phyloP scores from a whole-genome alignment of 2,113 vertebrate genomes.

The Oceanites oceanicus region DNA sequence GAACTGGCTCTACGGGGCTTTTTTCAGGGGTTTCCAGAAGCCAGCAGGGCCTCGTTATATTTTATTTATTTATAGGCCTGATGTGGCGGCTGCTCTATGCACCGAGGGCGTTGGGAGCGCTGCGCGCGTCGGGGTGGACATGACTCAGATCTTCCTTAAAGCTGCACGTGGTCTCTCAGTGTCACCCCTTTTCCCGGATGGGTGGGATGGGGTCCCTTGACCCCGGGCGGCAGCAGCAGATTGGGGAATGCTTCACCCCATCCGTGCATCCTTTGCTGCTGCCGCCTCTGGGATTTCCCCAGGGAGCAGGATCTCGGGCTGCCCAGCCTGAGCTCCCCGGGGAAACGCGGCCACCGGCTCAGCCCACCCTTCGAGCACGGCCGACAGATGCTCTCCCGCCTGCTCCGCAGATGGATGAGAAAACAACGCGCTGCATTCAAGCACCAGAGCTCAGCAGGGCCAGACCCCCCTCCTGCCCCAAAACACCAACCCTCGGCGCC shows the following conservation, averaged over 20 bases:
- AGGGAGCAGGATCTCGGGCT: neutral
- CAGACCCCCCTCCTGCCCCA: neutral
- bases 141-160: neutral
- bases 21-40: constrained; percentile 30
- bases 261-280: neutral
- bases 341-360: neutral
- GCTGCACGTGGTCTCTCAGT: neutral
- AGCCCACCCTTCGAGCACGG: constrained; percentile 19
- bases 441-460: neutral
- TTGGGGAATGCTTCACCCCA: neutral
- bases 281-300: neutral
- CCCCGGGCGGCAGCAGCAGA: neutral
- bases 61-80: constrained; percentile 55
- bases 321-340: neutral
- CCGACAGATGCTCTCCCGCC: constrained; percentile 51
- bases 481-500: neutral
- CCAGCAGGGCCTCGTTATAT: neutral
- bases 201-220: neutral
- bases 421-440: constrained; percentile 9
- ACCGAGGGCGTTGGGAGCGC: neutral
- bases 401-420: constrained; percentile 44
- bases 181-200: neutral
- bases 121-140: neutral
- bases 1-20: neutral
- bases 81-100: constrained; percentile 7